These are phyloP conservation scores for Phalacrocorax carbo DNA, from an alignment of 2,113 vertebrate species.

Conservation along the genomic window DNA sequence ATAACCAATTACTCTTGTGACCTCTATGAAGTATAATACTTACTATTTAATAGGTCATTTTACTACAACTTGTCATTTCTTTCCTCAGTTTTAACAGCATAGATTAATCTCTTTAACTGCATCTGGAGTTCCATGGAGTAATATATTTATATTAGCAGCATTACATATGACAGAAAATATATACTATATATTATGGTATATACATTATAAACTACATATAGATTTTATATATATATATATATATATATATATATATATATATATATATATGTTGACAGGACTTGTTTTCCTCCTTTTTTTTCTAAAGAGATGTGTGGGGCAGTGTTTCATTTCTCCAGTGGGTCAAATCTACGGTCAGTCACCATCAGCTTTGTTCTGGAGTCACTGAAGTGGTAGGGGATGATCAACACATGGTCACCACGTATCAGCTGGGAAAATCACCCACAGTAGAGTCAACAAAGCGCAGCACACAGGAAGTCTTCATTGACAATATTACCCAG, in stretches of 20 bases:
- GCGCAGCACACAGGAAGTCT: not conserved
- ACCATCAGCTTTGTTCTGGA: not conserved
- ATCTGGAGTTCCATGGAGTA: conserved; percentile 25
- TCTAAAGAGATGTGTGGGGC: not conserved
- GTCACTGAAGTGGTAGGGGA: not conserved
- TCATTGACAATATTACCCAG: not conserved
- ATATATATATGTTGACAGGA: not conserved
- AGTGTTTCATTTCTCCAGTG: not conserved
- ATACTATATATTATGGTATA: not conserved
- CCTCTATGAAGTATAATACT: conserved; percentile 8
- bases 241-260: too few species aligned
- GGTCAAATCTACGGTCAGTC: not conserved
- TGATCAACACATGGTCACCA: not conserved
- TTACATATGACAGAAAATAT: conserved; percentile 37
- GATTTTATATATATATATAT: too few species aligned
- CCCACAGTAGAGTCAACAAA: not conserved
- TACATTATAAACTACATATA: not conserved
- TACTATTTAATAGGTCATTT: conserved; percentile 19
- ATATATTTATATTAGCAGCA: conserved; percentile 44
- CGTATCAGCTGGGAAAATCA: not conserved
- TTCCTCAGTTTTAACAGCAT: conserved; percentile 6
- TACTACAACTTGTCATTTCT: conserved; percentile 23
- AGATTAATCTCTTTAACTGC: conserved; percentile 11
- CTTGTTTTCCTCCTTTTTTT: not conserved
- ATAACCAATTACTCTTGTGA: conserved; percentile 38